Conservation (phyloP, 2,113 vertebrate species). For the Chaenogobius annularis region DNA sequence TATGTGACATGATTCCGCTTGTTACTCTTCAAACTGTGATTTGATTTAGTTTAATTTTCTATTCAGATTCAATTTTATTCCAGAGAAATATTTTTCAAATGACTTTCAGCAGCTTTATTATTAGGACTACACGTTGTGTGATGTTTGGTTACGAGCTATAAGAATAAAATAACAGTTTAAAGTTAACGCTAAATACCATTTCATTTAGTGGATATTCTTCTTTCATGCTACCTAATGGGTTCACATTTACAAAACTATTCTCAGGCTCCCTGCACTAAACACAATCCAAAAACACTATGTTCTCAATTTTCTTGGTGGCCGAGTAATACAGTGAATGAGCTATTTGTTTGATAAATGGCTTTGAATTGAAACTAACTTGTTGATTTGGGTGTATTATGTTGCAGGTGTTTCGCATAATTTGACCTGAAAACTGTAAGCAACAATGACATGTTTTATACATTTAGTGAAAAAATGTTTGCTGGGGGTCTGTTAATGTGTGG, state of each 20-base stretch:
- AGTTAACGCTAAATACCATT: background rate
- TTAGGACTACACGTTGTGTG: background rate
- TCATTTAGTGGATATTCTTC: background rate
- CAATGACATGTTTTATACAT: background rate
- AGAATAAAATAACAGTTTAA: background rate
- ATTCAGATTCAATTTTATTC: constrained; percentile 13
- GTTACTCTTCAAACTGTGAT: constrained; percentile 6
- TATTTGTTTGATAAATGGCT: background rate
- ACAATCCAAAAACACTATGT: constrained; percentile 43
- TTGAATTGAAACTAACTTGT: background rate
- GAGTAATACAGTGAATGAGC: background rate
- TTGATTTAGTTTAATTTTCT: constrained; percentile 38
- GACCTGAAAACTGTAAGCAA: constrained; percentile 18
- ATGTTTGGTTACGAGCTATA: background rate
- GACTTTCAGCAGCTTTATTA: background rate
- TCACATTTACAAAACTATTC: constrained; percentile 15
- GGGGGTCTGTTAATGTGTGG: constrained; percentile 26
- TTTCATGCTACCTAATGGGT: background rate
- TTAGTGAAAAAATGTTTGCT: constrained; percentile 1
- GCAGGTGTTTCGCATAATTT: constrained; percentile 23
- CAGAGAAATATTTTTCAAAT: constrained; percentile 21
- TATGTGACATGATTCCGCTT: constrained; percentile 7
- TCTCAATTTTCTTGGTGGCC: background rate
- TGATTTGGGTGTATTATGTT: constrained; percentile 22
- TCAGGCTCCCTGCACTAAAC: constrained; percentile 48